Conservation (phyloP, 1,140 invertebrate genomes). For the Drosophila bocqueti region DNA sequence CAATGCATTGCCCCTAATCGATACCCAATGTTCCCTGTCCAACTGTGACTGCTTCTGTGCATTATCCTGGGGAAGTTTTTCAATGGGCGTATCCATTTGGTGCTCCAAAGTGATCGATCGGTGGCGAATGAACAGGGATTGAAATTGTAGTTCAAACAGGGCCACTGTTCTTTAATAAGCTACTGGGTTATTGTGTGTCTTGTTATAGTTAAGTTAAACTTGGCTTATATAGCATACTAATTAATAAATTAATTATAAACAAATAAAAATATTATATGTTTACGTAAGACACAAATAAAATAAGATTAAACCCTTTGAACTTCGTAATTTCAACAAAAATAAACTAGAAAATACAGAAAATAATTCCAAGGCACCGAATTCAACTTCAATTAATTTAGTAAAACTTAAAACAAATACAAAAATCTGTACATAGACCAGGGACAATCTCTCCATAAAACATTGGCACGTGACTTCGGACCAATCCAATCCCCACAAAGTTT, state of each 20-base stretch:
- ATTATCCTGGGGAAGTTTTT: constrained; percentile 18
- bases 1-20: constrained; percentile 41
- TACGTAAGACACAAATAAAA: not conserved
- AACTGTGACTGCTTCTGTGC: constrained; percentile 17
- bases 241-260: not conserved
- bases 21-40: constrained; percentile 37
- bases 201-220: not conserved
- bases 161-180: not conserved
- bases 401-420: not conserved
- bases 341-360: not conserved
- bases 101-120: constrained; percentile 16
- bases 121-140: not conserved
- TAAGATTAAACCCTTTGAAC: too few relatives aligned
- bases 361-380: not conserved
- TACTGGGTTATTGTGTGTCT: not conserved
- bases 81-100: constrained; percentile 15
- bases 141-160: not conserved
- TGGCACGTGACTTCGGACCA: constrained; percentile 9
- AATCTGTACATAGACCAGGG: not conserved
- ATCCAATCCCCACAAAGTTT: constrained; percentile 38
- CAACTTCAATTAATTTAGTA: not conserved
- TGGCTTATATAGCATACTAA: not conserved
- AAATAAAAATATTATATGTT: too few relatives aligned
- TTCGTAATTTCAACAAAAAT: too few relatives aligned
- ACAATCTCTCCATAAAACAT: not conserved